Conservation (phyloP, 2,113 vertebrate genomes). For the Isurus oxyrinchus region DNA sequence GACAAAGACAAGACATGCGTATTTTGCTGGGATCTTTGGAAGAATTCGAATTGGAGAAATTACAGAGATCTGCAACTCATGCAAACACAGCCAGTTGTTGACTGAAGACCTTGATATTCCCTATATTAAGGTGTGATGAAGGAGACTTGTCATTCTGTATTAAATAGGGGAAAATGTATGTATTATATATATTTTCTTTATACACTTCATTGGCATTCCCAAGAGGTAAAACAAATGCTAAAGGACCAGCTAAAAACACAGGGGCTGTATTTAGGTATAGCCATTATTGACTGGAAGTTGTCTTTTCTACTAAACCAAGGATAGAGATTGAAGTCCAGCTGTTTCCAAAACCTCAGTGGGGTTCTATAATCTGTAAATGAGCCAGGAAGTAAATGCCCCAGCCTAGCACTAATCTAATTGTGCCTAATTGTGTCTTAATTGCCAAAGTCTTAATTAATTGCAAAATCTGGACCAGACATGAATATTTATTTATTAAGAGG, state of each 20-base stretch:
- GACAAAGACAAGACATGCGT: not conserved
- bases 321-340: not conserved
- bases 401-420: not conserved
- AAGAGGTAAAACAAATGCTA: not conserved
- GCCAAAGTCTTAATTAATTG: not conserved
- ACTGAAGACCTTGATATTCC: not conserved
- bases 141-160: not conserved
- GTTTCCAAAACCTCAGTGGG: not conserved
- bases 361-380: not conserved
- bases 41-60: not conserved
- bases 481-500: not conserved
- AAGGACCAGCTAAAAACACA: not conserved
- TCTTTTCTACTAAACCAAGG: not conserved
- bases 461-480: not conserved
- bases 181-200: not conserved
- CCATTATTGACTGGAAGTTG: not conserved
- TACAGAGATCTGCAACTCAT: not conserved
- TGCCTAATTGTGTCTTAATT: not conserved
- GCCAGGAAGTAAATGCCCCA: not conserved
- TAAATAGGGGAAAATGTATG: not conserved
- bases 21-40: not conserved
- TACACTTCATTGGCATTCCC: not conserved
- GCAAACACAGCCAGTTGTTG: not conserved
- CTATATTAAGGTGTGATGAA: not conserved
- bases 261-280: not conserved